Conservation (phyloP, 1,140 invertebrate genomes). For the Sitophilus oryzae region DNA sequence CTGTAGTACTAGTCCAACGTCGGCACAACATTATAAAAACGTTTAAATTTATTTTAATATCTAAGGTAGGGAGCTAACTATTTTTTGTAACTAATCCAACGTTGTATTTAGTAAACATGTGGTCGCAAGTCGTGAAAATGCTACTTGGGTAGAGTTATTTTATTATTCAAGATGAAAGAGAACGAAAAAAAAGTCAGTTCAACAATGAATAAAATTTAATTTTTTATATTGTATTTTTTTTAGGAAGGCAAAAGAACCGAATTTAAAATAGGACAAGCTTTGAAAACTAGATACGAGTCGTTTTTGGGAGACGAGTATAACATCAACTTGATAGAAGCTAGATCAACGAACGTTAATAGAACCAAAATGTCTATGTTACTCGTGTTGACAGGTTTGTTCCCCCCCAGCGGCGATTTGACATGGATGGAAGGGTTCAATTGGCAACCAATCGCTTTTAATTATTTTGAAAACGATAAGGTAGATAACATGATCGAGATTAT, state of each 20-base stretch:
- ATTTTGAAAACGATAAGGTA: slow-evolving; percentile 26
- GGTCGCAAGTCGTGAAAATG: too few species aligned
- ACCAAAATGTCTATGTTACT: slow-evolving; percentile 55
- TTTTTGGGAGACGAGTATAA: slow-evolving; percentile 49
- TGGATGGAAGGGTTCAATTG: slow-evolving; percentile 50
- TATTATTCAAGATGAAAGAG: too few species aligned
- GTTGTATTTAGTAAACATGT: too few species aligned
- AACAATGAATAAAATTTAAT: too few species aligned
- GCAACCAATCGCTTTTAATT: slow-evolving; percentile 52
- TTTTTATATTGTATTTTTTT: too few species aligned
- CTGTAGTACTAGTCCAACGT: too few species aligned
- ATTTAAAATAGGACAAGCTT: slow-evolving; percentile 55
- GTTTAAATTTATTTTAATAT: too few species aligned
- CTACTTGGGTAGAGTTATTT: too few species aligned
- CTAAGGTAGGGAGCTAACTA: too few species aligned
- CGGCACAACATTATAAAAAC: too few species aligned
- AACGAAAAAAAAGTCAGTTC: too few species aligned
- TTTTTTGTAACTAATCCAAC: too few species aligned
- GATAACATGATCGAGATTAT: neutral
- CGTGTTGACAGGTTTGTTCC: slow-evolving; percentile 52
- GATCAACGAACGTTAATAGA: slow-evolving; percentile 46
- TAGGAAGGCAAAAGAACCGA: slow-evolving; percentile 43
- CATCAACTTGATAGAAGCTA: slow-evolving; percentile 49
- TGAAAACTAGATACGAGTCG: slow-evolving; percentile 55
- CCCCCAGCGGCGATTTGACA: slow-evolving; percentile 40